Evolutionary conservation across 2,113 vertebrate genomes (phyloP).

Genomic region (Panthera leo): DNA sequence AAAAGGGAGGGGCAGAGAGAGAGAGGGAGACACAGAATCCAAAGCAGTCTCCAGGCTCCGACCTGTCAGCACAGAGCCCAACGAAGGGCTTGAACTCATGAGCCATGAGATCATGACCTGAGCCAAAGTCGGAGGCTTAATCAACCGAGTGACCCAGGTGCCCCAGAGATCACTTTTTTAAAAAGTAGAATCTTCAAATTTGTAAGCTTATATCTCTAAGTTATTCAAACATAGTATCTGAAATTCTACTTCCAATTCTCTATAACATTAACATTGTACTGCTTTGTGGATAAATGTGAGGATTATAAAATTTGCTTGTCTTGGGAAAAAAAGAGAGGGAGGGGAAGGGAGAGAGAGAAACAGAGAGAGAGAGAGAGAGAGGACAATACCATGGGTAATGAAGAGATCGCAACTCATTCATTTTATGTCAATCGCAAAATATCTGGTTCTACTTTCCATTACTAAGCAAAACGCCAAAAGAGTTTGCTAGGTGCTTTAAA

Average conservation of each 20-base stretch:
- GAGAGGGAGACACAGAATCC: too few species aligned
- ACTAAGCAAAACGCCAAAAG: slow-evolving; percentile 8
- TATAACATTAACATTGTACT: not conserved
- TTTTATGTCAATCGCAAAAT: not conserved
- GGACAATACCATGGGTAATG: not conserved
- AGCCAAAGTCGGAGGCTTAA: too few species aligned
- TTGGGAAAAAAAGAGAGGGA: not conserved
- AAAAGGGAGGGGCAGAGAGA: too few species aligned
- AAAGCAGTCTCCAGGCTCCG: too few species aligned
- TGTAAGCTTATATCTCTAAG: not conserved
- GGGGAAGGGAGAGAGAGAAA: not conserved
- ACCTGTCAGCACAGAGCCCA: too few species aligned
- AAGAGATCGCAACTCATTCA: not conserved
- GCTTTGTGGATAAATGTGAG: not conserved
- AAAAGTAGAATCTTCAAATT: not conserved
- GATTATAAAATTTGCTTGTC: not conserved
- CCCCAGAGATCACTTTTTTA: not conserved
- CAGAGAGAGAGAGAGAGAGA: not conserved
- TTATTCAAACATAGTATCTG: not conserved
- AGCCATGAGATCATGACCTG: too few species aligned
- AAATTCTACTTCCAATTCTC: not conserved
- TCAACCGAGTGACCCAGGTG: too few species aligned
- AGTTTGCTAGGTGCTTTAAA: slow-evolving; percentile 28
- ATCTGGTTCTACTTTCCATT: not conserved
- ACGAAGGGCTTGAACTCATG: too few species aligned